phyloP scores from a whole-genome alignment of 1,140 invertebrate species.

The Drosophila rufa region DNA sequence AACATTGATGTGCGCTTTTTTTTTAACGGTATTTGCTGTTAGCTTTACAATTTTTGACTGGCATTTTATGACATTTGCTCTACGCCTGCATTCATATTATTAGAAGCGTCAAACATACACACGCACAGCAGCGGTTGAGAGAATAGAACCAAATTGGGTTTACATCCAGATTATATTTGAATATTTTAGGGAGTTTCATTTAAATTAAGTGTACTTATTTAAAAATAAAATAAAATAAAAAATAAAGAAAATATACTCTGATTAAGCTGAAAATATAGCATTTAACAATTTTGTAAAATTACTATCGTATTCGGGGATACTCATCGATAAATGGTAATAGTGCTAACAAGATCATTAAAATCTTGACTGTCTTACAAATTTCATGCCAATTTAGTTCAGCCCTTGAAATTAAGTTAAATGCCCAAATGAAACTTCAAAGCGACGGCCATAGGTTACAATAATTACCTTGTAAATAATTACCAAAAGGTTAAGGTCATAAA shows the following conservation, averaged over 20 bases:
- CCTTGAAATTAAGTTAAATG: neutral
- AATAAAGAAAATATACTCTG: neutral
- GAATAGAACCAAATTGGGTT: neutral
- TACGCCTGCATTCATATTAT: slow-evolving; percentile 35
- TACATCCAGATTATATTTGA: neutral
- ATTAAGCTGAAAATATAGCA: no score
- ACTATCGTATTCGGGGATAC: no score
- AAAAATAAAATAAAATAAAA: neutral
- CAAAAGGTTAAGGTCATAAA: neutral
- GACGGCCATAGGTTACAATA: neutral
- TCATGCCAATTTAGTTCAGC: neutral
- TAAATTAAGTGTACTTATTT: neutral
- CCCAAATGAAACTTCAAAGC: neutral
- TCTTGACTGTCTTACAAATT: neutral
- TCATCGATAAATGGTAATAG: neutral
- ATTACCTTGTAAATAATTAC: neutral
- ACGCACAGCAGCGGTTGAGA: slow-evolving; percentile 2
- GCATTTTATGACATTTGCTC: slow-evolving; percentile 38
- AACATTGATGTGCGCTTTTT: neutral
- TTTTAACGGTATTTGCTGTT: slow-evolving; percentile 7
- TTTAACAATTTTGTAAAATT: no score
- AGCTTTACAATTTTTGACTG: slow-evolving; percentile 16
- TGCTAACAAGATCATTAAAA: neutral
- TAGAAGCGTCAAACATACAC: neutral
- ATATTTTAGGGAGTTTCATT: neutral